A percentile compares a stretch with the other conserved stretches of the same genome.
phyloP scores from a whole-genome alignment of 2,797 vertebrate species.

The Novumbra hubbsi region DNA sequence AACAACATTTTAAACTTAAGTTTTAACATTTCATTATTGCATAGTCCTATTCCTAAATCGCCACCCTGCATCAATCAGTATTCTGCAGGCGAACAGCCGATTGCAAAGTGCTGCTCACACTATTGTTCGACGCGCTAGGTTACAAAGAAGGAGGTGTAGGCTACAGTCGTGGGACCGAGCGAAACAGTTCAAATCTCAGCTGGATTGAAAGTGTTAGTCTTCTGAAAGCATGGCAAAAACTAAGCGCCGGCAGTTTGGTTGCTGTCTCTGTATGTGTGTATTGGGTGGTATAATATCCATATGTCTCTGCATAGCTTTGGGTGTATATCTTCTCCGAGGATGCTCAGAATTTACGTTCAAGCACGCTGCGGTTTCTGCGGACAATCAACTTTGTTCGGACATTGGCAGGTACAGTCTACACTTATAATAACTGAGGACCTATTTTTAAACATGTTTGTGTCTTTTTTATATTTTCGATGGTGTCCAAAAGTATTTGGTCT shows the following conservation, averaged over 20 bases:
- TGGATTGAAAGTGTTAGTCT: not conserved
- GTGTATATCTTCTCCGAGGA: not conserved
- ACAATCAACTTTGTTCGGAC: constrained; percentile 66
- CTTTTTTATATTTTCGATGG: not conserved
- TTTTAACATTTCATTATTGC: too few species aligned
- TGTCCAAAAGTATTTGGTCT: not conserved
- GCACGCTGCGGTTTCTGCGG: constrained; percentile 68
- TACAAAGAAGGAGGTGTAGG: too few species aligned
- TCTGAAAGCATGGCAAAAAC: constrained; percentile 51
- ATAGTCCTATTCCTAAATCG: too few species aligned
- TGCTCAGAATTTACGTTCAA: constrained; percentile 52
- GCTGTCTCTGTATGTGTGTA: constrained; percentile 27
- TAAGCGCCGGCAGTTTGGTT: constrained; percentile 47
- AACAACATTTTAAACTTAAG: too few species aligned
- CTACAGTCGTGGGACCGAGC: not conserved
- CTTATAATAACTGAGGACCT: not conserved
- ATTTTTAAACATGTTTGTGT: not conserved
- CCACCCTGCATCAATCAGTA: too few species aligned
- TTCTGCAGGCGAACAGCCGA: too few species aligned
- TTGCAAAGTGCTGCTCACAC: too few species aligned
- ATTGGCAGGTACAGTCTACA: constrained; percentile 64
- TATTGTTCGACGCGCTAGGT: not conserved
- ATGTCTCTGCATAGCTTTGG: constrained; percentile 40
- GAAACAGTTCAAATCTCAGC: constrained; percentile 4
- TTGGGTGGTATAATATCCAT: constrained; percentile 35